phyloP scores from a whole-genome alignment of 37 sponge, comb jelly and placozoan species.

The Petrosia ficiformis region DNA sequence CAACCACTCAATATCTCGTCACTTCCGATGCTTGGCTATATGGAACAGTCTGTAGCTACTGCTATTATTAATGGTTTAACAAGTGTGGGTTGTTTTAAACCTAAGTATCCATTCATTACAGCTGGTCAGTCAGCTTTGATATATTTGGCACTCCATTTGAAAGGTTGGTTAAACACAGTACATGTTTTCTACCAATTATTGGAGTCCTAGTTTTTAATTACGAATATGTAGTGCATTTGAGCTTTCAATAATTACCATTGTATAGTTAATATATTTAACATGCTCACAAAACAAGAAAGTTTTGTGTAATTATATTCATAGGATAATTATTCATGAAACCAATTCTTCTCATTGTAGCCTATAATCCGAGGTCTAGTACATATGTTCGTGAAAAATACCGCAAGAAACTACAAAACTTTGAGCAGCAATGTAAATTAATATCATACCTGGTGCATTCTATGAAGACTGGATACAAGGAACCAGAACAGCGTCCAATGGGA shows the following conservation, averaged over 20 bases:
- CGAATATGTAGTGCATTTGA: too few relatives aligned
- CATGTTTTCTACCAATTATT: not conserved
- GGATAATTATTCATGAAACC: too few relatives aligned
- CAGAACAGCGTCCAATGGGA: conserved; percentile 24
- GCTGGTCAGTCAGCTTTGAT: conserved; percentile 73
- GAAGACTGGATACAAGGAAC: conserved; percentile 63
- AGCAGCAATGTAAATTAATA: conserved; percentile 83
- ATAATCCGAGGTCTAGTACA: conserved; percentile 71
- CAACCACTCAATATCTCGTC: conserved; percentile 53
- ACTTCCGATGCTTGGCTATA: conserved; percentile 94
- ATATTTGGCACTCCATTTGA: conserved; percentile 87
- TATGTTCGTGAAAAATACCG: conserved; percentile 86
- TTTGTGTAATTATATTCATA: not conserved
- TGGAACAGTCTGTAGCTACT: conserved; percentile 91
- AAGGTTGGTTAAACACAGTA: conserved; percentile 69
- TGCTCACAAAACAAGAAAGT: not conserved
- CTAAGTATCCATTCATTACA: conserved; percentile 85
- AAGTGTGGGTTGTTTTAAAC: conserved; percentile 83
- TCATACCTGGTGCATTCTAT: conserved; percentile 70
- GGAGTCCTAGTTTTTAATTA: not conserved
- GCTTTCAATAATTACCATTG: too few relatives aligned
- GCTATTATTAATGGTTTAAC: conserved; percentile 77
- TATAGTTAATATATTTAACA: not conserved
- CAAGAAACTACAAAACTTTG: conserved; percentile 72
- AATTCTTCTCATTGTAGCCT: conserved; percentile 52